phyloP scores from a whole-genome alignment of 23 tunicate species.

The Styela plicata region DNA sequence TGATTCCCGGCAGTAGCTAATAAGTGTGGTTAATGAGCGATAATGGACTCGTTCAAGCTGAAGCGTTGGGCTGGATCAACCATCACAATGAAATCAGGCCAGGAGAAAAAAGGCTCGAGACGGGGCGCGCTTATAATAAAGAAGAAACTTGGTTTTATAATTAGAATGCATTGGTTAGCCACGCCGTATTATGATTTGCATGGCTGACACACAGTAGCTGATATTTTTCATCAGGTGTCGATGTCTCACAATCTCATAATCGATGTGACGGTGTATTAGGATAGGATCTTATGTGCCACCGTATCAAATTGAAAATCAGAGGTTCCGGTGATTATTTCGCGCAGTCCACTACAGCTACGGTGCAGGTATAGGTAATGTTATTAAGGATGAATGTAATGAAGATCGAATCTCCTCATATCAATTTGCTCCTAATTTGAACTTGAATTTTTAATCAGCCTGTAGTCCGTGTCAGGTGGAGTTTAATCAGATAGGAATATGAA shows the following conservation, averaged over 20 bases:
- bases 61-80: conserved; percentile 11
- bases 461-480: neutral
- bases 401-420: neutral
- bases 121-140: neutral
- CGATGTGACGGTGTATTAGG: conserved; percentile 29
- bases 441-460: neutral
- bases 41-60: conserved; percentile 28
- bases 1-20: conserved; percentile 32
- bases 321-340: conserved; percentile 2
- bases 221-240: neutral
- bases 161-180: neutral
- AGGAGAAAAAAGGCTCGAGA: conserved; percentile 23
- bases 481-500: neutral
- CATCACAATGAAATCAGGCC: conserved; percentile 1
- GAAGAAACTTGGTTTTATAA: neutral
- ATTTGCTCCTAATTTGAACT: neutral
- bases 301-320: conserved; percentile 29
- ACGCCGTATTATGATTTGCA: conserved; percentile 3
- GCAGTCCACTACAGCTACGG: neutral
- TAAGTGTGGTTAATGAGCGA: conserved; percentile 35
- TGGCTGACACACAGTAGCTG: neutral
- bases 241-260: neutral
- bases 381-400: neutral
- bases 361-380: neutral
- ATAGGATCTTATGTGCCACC: conserved; percentile 20